phyloP scores from a whole-genome alignment of 2,888 invertebrate genomes.

The Melanophora roralis region DNA sequence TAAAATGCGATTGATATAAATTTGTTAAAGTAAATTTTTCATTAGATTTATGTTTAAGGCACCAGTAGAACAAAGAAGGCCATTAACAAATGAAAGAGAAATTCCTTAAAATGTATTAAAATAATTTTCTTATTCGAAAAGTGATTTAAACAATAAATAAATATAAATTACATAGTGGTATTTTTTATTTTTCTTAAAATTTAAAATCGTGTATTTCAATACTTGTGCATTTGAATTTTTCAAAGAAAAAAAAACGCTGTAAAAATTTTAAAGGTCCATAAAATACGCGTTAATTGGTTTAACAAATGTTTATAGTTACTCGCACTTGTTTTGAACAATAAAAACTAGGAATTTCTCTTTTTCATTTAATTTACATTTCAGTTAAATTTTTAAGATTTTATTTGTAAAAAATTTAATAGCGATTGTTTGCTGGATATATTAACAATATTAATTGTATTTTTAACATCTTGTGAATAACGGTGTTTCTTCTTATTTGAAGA shows the following conservation, averaged over 20 bases:
- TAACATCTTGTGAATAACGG: conserved; percentile 5
- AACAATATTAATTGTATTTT: conserved; percentile 57
- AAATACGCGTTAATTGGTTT: conserved; percentile 66
- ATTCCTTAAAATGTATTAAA: neutral
- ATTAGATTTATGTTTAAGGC: conserved; percentile 38
- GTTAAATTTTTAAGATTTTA: conserved; percentile 7
- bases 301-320: conserved; percentile 60
- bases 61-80: neutral
- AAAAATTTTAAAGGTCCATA: conserved; percentile 61
- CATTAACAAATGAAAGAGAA: neutral
- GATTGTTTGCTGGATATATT: conserved; percentile 59
- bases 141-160: neutral
- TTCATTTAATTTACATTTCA: no score
- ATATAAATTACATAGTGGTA: conserved; percentile 11
- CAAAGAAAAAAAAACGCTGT: conserved; percentile 11
- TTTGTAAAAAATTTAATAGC: conserved; percentile 39
- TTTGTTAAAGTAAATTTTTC: conserved; percentile 54
- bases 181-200: neutral
- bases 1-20: conserved; percentile 49
- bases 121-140: conserved; percentile 8
- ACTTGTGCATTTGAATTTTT: conserved; percentile 10
- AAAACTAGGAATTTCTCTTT: conserved; percentile 18
- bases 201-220: conserved; percentile 13
- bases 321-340: conserved; percentile 44
- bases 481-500: no score